These are phyloP conservation scores for Chrysochloris asiatica DNA, from an alignment of 2,113 vertebrate genomes.

Conservation along the genomic window DNA sequence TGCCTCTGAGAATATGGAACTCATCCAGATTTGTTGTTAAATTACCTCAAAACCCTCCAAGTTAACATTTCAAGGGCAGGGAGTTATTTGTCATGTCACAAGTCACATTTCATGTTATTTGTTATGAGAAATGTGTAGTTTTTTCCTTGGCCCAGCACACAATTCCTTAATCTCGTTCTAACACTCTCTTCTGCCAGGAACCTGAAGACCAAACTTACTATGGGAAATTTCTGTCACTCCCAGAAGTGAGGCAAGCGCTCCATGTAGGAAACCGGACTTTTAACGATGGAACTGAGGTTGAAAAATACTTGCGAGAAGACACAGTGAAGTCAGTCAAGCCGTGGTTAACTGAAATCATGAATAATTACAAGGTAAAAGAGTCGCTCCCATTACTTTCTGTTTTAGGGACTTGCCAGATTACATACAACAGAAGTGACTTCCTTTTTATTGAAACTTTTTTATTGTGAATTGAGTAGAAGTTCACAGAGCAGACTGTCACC, in stretches of 20 bases:
- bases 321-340: constrained; percentile 91
- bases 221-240: constrained; percentile 85
- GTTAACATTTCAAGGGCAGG: background rate
- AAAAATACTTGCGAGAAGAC: constrained; percentile 89
- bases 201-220: constrained; percentile 88
- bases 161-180: background rate
- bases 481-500: too few relatives aligned
- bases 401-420: constrained; percentile 1
- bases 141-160: background rate
- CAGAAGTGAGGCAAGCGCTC: constrained; percentile 87
- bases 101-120: background rate
- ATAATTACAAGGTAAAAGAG: constrained; percentile 90
- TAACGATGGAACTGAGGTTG: constrained; percentile 85
- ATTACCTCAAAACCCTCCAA: background rate
- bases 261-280: constrained; percentile 91
- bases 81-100: background rate
- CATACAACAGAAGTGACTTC: background rate
- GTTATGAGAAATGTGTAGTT: background rate
- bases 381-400: background rate
- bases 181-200: constrained; percentile 78
- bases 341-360: constrained; percentile 91
- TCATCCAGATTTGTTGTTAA: background rate
- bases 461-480: too few relatives aligned
- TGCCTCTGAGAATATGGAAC: background rate
- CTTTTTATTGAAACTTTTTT: too few relatives aligned